These are phyloP conservation scores for Bolborhynchus lineola DNA, from an alignment of 2,113 vertebrate genomes.

Conservation along the genomic window DNA sequence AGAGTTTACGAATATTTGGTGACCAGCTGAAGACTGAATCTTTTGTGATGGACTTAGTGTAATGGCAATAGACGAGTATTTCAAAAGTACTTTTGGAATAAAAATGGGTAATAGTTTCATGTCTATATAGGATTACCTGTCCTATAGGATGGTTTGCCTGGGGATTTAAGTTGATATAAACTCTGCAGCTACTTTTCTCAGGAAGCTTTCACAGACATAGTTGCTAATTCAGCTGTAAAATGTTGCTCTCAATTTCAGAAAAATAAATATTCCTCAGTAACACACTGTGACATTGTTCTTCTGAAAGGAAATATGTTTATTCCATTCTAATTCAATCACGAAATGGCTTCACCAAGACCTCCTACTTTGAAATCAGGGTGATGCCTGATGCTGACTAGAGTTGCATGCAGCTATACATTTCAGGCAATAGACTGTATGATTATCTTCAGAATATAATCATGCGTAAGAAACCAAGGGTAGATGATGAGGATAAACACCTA, in stretches of 20 bases:
- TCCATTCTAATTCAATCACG: neutral
- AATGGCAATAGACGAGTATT: neutral
- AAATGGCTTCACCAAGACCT: neutral
- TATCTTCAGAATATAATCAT: neutral
- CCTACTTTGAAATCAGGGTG: accelerated
- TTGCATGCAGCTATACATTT: neutral
- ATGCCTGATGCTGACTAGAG: neutral
- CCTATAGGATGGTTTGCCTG: neutral
- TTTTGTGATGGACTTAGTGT: neutral
- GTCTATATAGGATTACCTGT: neutral
- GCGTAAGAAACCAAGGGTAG: neutral
- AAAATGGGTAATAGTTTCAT: neutral
- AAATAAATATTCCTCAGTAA: neutral
- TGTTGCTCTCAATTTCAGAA: neutral
- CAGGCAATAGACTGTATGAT: neutral
- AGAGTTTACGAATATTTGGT: neutral
- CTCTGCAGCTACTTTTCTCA: neutral
- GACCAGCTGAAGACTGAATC: neutral
- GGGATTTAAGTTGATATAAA: neutral
- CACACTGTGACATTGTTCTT: neutral
- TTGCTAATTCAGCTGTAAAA: neutral
- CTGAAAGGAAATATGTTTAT: neutral
- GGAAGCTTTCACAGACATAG: neutral
- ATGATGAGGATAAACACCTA: neutral
- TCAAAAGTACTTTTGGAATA: neutral